Evolutionary conservation across 2,797 vertebrate species (phyloP).

Genomic region (Dipus sagitta): DNA sequence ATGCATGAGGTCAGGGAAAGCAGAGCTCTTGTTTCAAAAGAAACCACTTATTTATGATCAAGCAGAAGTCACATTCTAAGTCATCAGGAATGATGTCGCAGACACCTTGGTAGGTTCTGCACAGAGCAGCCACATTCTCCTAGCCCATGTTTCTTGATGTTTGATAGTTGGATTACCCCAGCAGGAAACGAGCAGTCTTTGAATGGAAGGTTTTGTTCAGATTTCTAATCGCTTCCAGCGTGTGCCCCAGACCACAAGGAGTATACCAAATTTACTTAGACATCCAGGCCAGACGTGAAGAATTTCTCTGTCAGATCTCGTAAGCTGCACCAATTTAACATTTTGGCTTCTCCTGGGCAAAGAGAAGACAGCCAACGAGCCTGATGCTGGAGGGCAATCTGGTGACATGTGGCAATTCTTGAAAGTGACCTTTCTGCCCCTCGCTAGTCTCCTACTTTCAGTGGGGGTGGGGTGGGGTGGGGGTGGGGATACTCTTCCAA

Average conservation of each 20-base stretch:
- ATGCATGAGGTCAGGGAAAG: constrained; percentile 73
- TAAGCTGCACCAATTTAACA: constrained; percentile 82
- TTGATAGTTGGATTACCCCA: constrained; percentile 91
- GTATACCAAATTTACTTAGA: constrained; percentile 86
- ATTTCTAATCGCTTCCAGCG: constrained; percentile 93
- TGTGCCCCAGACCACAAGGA: constrained; percentile 87
- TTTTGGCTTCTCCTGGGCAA: constrained; percentile 79
- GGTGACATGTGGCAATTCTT: constrained; percentile 77
- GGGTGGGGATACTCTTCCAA: neutral
- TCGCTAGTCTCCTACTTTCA: constrained; percentile 14
- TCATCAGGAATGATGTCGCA: constrained; percentile 76
- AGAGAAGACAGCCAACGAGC: constrained; percentile 77
- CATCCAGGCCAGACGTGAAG: constrained; percentile 86
- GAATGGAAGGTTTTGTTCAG: constrained; percentile 94
- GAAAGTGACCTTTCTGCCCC: constrained; percentile 76
- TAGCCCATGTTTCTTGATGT: constrained; percentile 89
- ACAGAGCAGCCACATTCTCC: constrained; percentile 78
- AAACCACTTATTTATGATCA: constrained; percentile 81
- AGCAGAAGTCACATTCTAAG: constrained; percentile 71
- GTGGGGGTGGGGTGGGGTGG: neutral
- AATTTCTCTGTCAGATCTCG: constrained; percentile 87
- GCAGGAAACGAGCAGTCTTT: constrained; percentile 92
- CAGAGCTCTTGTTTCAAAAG: constrained; percentile 74
- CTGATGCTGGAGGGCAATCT: constrained; percentile 51
- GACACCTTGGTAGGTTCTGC: constrained; percentile 82